Evolutionary conservation across 2,113 vertebrate species (phyloP), one percentile per base, ranked within the genome.

Genomic region (Limnothrissa miodon): DNA sequence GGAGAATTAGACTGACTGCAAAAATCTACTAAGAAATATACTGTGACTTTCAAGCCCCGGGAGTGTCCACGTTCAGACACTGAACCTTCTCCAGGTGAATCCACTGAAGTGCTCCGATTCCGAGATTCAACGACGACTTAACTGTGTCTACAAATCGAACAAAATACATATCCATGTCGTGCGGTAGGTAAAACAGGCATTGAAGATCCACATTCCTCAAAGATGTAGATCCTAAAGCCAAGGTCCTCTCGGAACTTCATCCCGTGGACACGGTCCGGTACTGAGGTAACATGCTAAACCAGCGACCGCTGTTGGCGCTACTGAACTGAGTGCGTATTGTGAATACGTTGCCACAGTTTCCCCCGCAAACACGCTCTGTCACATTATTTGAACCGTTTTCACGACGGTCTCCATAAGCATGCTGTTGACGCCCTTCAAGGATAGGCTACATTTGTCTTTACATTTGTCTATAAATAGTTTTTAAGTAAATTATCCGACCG

Each of bases 111-210:
- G 33, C 66, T 13, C 66, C 66, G 66, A 36, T 21, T 36, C 66
- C 66, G 66, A 29, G 10, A 74, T 74, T 74, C 33, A 74, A 36
- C 66, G 29, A 74, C 4, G 25, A 74, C 66, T 36, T 74, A 74
- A 33, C 25, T 74, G 66, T 74, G 66, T 74, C 79, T 79, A 46
- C n/a, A 36, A 48, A 59, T n/a, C 33, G 44, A 83, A 39, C 33
- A 33, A 74, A 81, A 81, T 45, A 74, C 62, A 81, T 44, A 85
- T 86, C 87, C 87, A 86, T 62, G 39, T 42, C 82, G 33, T 80
- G 46, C 21, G 33, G 82, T 6, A 23, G 39, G 2, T 45, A 29
- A 44, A 62, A 44, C 7, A 59, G 11, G 33, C 25, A 1, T 11
- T 36, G 25, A 78, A 46, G 45, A 46, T 59, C 85, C 82, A 53